Base-by-base conservation (phyloP, 1,140 invertebrate species). In the Bombus vancouverensis region DNA sequence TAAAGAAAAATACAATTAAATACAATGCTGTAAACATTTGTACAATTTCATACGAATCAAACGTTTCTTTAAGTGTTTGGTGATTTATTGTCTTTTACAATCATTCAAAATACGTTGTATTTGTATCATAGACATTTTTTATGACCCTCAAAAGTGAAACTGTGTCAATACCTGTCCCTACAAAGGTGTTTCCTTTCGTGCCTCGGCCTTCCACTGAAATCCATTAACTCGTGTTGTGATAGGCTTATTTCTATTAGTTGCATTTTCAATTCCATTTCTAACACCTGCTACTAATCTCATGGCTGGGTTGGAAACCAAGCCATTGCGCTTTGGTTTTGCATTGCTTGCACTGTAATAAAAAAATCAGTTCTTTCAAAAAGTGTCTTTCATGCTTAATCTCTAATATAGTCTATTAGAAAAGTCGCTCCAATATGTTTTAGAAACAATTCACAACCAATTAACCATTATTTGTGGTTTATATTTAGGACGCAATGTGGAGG, bases 261-360 rank as follows among this genome's bases (percentile, higher is more conserved):
- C 95, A 92, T 95, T 95, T 91, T 97, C 97, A 89, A 97, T 95
- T 88, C 97, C 97, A 93, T 96, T 97, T 91, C 96, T 96, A 88
- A 98, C 97, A 62, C 96, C 96, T 42, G 96, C 96, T 59, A 96
- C 96, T 78, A 98, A 95, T 91, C 97, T 96, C 96, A 98, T 97
- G 80, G 98, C 98, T 62, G 98, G 98, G 94, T 99, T 99, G 8
- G 98, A 98, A 15, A 98, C 98, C 86, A 98, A 98, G 9, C 98
- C 98, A 93, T 98, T 99, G 86, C 98, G 96, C 94, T 97, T 97
- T 92, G 96, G 96, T 94, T 97, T 97, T 87, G 96, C 93, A 93
- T 95, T 95, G 80, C 94, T 95, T 79, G 90, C 92, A 83, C 95
- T 95, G 80, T 80, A 93, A 94, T 66, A 83, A 39, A 83, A 62